Percentiles rank a stretch among this genome's conserved stretches.
Evolutionary conservation across 2,113 vertebrate species (phyloP).

Genomic region (Nyctibius bracteatus): DNA sequence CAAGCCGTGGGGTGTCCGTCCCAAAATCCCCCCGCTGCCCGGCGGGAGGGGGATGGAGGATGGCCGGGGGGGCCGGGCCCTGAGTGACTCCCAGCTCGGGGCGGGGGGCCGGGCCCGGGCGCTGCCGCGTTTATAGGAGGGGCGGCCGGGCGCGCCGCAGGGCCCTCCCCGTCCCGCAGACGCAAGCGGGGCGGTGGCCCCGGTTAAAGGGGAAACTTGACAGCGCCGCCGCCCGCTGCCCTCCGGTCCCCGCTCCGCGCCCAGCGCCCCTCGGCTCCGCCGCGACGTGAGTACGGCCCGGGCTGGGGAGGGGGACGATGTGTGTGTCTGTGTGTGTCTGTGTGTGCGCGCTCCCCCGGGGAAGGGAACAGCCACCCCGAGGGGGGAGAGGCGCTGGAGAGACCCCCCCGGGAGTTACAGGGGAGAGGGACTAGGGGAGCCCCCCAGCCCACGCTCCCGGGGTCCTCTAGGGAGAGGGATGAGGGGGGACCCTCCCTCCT

Average conservation of each 20-base stretch:
- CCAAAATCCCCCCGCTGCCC: neutral
- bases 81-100: too few species aligned
- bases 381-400: neutral
- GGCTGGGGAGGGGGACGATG: neutral
- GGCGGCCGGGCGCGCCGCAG: neutral
- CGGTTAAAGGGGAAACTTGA: slow-evolving; percentile 45
- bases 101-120: neutral
- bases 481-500: neutral
- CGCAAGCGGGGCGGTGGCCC: slow-evolving; percentile 51
- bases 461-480: neutral
- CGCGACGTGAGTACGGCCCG: slow-evolving; percentile 7
- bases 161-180: slow-evolving; percentile 20
- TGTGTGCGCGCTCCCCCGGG: too few species aligned
- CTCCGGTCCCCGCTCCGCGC: neutral
- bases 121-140: slow-evolving; percentile 15
- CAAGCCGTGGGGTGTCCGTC: neutral
- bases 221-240: slow-evolving; percentile 18
- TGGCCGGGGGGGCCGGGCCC: neutral
- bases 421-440: neutral
- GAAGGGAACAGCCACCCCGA: too few species aligned
- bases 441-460: neutral
- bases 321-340: too few species aligned
- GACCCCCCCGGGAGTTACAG: neutral
- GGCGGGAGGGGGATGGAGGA: neutral
- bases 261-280: neutral